Conservation (phyloP, 2,113 vertebrate genomes). For the Mormyrus lacerda region DNA sequence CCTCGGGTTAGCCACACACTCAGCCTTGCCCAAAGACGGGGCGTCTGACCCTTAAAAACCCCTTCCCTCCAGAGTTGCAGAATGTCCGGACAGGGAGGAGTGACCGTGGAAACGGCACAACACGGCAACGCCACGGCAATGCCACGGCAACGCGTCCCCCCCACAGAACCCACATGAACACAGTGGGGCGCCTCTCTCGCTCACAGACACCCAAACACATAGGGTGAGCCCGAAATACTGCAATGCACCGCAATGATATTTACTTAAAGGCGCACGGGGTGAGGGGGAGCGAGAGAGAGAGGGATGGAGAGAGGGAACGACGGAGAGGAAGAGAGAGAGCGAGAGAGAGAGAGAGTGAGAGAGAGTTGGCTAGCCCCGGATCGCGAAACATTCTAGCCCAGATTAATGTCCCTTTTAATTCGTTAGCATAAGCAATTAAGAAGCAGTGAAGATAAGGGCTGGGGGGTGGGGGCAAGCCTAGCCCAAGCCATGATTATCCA, state of each 20-base stretch:
- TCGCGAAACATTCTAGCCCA: not conserved
- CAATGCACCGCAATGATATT: constrained; percentile 19
- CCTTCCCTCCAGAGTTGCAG: not conserved
- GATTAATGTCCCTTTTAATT: constrained; percentile 21
- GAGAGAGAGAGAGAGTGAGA: not conserved
- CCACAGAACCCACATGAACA: not conserved
- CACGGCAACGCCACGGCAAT: not conserved
- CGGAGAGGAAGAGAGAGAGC: not conserved
- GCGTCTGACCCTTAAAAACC: not conserved
- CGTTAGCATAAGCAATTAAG: constrained; percentile 18
- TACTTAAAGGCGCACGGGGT: not conserved
- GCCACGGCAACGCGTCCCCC: not conserved
- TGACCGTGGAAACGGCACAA: not conserved
- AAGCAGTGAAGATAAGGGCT: not conserved
- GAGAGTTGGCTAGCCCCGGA: not conserved
- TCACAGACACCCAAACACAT: not conserved
- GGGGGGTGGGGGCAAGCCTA: not conserved
- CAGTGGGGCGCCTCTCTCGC: not conserved
- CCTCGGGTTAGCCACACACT: not conserved
- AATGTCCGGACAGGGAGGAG: not conserved
- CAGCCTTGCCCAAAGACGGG: not conserved
- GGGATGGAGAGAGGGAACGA: not conserved
- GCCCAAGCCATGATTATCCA: not conserved
- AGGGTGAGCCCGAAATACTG: not conserved
- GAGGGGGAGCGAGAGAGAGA: not conserved